Base-by-base conservation (phyloP, 2,888 invertebrate genomes). In the Harpalus rufipes region DNA sequence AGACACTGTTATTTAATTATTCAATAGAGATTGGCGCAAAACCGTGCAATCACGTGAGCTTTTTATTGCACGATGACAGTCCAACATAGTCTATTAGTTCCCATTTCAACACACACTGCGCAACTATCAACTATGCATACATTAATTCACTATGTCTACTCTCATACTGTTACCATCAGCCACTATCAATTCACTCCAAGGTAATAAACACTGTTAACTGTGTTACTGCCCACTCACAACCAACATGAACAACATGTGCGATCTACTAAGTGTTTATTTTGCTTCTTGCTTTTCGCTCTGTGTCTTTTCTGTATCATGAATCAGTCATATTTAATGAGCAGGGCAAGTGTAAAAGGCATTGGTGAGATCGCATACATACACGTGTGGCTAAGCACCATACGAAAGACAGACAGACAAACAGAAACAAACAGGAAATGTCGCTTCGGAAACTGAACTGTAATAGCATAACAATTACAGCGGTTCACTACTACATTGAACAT, bases 381-480 rank as follows among this genome's bases (percentile, higher is more conserved):
- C 21, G 68, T 65, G 68, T 18, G 14, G 65, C 44, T 25, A 81
- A 25, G 68, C 81, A 81, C 56, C 25, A 68, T 81, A 32, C 68
- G 82, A 82, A 82, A 82, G 82, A 74, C 82, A 82, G 82, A 74
- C 82, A 82, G 82, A 82, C 74, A 72, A 81, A 82, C 72, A 72
- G 61, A 74, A 65, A 68, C 72, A 82, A 74, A 82, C 72, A 32
- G 21, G 51, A 82, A 82, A 82, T 39, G 59, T 74, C 72, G 41
- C 78, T 58, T 59, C 59, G 80, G 16, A 61, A 80, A 80, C 56
- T 21, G 25, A 78, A 14, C 78, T 58, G 58, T 58, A 58, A 78
- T 58, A 78, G 32, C 58, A 58, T 58, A 56, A 74, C 72, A 44
- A 74, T 74, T 74, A 74, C 72, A 74, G 72, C 72, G 41, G 44